phyloP scores from a whole-genome alignment of 2,888 invertebrate species.

The Drosophila melanosoma region DNA sequence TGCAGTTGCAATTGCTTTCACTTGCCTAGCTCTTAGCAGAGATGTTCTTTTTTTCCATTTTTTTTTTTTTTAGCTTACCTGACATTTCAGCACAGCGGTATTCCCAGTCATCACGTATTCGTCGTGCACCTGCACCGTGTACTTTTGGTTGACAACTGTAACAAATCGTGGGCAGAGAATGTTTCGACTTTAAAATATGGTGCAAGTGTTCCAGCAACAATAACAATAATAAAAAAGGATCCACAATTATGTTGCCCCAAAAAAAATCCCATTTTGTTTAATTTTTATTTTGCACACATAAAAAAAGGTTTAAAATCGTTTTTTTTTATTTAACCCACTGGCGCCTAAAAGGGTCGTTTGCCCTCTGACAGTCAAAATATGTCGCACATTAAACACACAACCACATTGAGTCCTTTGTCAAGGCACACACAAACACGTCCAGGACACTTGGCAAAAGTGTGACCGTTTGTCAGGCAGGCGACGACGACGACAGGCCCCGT shows the following conservation, averaged over 20 bases:
- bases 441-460: slow-evolving; percentile 68
- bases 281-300: slow-evolving; percentile 48
- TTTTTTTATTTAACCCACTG: slow-evolving; percentile 6
- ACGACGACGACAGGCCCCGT: slow-evolving; percentile 24
- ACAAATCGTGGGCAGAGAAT: slow-evolving; percentile 39
- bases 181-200: slow-evolving; percentile 15
- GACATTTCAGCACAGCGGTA: slow-evolving; percentile 95
- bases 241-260: slow-evolving; percentile 55
- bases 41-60: background rate
- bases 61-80: slow-evolving; percentile 83
- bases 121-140: slow-evolving; percentile 95
- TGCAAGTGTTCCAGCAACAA: slow-evolving; percentile 21
- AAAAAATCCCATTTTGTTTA: slow-evolving; percentile 29
- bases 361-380: slow-evolving; percentile 62
- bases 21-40: background rate
- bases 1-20: background rate
- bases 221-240: slow-evolving; percentile 4
- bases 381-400: slow-evolving; percentile 57
- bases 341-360: slow-evolving; percentile 13
- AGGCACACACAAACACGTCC: slow-evolving; percentile 39
- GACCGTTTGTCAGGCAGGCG: slow-evolving; percentile 64
- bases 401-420: slow-evolving; percentile 21
- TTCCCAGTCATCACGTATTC: slow-evolving; percentile 96
- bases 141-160: slow-evolving; percentile 93
- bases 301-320: slow-evolving; percentile 47